phyloP scores from a whole-genome alignment of 2,113 vertebrate genomes.

The Crypturellus undulatus region DNA sequence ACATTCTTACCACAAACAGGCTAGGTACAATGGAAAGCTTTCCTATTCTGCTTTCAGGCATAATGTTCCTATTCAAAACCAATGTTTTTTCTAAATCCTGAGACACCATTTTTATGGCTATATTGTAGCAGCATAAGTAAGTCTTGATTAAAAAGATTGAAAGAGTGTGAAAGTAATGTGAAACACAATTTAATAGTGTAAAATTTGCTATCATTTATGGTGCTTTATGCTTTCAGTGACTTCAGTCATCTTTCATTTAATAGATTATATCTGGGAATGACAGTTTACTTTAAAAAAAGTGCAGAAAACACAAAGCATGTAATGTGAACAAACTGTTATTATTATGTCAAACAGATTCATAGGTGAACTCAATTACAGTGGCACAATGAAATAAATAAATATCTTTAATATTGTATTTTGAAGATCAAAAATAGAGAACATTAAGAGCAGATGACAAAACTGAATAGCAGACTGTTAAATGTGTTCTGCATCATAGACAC shows the following conservation, averaged over 20 bases:
- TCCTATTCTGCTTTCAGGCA: neutral
- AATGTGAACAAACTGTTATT: constrained; percentile 34
- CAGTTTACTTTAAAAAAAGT: neutral
- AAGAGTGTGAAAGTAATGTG: neutral
- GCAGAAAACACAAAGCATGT: neutral
- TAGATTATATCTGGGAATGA: constrained; percentile 15
- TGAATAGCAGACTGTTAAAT: constrained; percentile 67
- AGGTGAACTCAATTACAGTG: constrained; percentile 68
- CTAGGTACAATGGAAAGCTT: neutral
- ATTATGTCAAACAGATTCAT: constrained; percentile 56
- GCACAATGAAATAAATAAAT: constrained; percentile 75
- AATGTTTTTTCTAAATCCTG: neutral
- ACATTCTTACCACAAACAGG: neutral
- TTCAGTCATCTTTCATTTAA: neutral
- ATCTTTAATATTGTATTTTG: constrained; percentile 75
- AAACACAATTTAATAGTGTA: neutral
- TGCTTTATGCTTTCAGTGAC: neutral
- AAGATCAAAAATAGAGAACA: constrained; percentile 81
- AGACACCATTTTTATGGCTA: neutral
- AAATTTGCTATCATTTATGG: neutral
- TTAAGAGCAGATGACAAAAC: constrained; percentile 79
- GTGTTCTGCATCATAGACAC: constrained; percentile 62
- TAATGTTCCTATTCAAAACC: neutral
- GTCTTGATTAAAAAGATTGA: neutral
- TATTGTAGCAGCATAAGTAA: neutral